phyloP scores from a whole-genome alignment of 2,888 invertebrate genomes.

The Microchrysa polita region DNA sequence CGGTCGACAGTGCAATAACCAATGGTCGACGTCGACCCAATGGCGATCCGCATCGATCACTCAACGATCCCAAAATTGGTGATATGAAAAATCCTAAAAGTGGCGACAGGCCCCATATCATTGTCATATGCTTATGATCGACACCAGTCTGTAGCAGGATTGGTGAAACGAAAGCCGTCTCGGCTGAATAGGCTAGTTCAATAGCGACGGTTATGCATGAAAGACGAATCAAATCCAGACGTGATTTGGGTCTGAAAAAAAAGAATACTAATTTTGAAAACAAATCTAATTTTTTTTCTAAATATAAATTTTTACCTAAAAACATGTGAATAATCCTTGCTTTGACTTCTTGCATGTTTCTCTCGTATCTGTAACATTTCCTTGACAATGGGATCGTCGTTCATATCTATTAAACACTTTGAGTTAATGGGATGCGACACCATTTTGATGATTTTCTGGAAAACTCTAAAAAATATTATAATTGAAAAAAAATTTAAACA shows the following conservation, averaged over 20 bases:
- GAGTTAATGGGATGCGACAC: slow-evolving; percentile 56
- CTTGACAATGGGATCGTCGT: slow-evolving; percentile 61
- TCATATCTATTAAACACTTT: slow-evolving; percentile 53
- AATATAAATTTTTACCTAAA: slow-evolving; percentile 57
- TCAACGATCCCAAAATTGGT: slow-evolving; percentile 68
- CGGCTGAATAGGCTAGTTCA: slow-evolving; percentile 74
- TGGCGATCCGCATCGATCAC: slow-evolving; percentile 68
- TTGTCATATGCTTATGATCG: slow-evolving; percentile 70
- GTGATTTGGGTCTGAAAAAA: slow-evolving; percentile 55
- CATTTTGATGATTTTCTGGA: slow-evolving; percentile 54
- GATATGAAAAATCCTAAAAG: slow-evolving; percentile 63
- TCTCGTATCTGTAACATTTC: slow-evolving; percentile 62
- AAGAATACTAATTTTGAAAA: not conserved
- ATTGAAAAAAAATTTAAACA: too few species aligned
- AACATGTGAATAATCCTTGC: slow-evolving; percentile 63
- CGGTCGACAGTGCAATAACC: slow-evolving; percentile 68
- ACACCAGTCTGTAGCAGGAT: slow-evolving; percentile 71
- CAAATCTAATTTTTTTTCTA: too few species aligned
- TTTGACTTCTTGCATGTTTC: slow-evolving; percentile 61
- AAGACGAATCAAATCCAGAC: slow-evolving; percentile 60
- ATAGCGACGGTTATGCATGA: slow-evolving; percentile 67
- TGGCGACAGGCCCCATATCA: slow-evolving; percentile 65
- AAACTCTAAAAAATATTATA: slow-evolving; percentile 7
- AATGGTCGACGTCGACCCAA: slow-evolving; percentile 71
- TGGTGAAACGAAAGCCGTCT: slow-evolving; percentile 74